A percentile compares a stretch with the other conserved stretches of the same genome.
These are phyloP conservation scores for Menidia menidia DNA, from an alignment of 2,797 vertebrate species.

Conservation along the genomic window DNA sequence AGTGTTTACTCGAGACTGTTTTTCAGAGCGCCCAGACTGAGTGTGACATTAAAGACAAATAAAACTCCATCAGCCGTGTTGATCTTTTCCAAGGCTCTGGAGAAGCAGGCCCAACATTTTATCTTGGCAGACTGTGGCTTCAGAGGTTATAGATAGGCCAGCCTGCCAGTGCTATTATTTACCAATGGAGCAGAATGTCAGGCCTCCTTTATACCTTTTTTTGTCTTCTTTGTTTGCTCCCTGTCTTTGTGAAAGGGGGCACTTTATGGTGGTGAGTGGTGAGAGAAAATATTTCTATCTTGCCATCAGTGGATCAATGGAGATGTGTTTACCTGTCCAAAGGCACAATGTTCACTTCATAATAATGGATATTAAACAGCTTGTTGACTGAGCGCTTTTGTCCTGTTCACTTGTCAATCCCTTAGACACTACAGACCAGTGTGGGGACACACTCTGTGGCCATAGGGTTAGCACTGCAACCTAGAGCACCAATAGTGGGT, in stretches of 20 bases:
- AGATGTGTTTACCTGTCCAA: conserved; percentile 93
- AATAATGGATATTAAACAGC: conserved; percentile 95
- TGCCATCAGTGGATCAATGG: conserved; percentile 92
- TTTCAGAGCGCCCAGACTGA: conserved; percentile 76
- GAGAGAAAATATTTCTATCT: conserved; percentile 93
- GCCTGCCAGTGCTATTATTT: conserved; percentile 89
- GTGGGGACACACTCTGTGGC: conserved; percentile 80
- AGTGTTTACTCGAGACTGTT: conserved; percentile 77
- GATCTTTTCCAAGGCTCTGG: conserved; percentile 83
- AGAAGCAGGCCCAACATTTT: conserved; percentile 88
- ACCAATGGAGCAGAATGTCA: conserved; percentile 90
- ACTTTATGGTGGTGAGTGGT: conserved; percentile 88
- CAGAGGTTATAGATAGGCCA: conserved; percentile 91
- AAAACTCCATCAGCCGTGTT: conserved; percentile 81
- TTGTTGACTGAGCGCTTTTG: conserved; percentile 95
- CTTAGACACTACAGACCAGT: conserved; percentile 81
- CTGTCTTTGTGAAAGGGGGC: conserved; percentile 87
- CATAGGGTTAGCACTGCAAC: conserved; percentile 69
- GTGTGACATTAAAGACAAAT: conserved; percentile 84
- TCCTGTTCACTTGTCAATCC: conserved; percentile 91
- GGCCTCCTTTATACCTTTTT: conserved; percentile 81
- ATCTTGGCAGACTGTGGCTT: conserved; percentile 91
- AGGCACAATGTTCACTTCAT: conserved; percentile 88
- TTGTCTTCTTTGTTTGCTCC: conserved; percentile 89
- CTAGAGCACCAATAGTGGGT: conserved; percentile 79